Evolutionary conservation across 1,140 invertebrate genomes (phyloP).

Genomic region (Mizuhopecten yessoensis): DNA sequence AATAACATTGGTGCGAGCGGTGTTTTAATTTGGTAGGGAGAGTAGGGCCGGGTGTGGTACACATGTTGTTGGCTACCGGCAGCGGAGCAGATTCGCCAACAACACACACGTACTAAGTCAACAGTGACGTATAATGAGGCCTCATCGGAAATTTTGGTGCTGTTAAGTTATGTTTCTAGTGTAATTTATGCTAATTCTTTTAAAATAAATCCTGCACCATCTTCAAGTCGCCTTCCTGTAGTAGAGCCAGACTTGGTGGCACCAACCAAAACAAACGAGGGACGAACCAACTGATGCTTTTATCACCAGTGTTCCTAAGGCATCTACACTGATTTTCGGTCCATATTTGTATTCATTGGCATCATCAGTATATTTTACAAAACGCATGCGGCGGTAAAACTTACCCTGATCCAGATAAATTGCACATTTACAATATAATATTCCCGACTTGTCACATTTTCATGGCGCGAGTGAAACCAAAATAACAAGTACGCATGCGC

Average conservation of each 20-base stretch:
- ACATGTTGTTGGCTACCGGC: too few species aligned
- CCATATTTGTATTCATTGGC: neutral
- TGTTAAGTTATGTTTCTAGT: neutral
- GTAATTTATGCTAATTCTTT: constrained; percentile 28
- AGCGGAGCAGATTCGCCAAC: too few species aligned
- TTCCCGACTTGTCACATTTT: constrained; percentile 29
- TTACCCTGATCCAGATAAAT: neutral
- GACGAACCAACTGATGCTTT: neutral
- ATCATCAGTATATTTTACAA: neutral
- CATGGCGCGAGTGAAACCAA: constrained; percentile 57
- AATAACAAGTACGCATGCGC: constrained; percentile 43
- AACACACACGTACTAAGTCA: too few species aligned
- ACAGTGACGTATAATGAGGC: too few species aligned
- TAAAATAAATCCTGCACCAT: constrained; percentile 32
- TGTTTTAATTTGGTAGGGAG: too few species aligned
- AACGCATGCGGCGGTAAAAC: neutral
- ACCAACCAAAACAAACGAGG: neutral
- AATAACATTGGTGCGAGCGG: too few species aligned
- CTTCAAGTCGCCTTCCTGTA: neutral
- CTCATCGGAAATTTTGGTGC: too few species aligned
- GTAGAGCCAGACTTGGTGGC: neutral
- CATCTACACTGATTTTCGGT: neutral
- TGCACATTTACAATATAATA: constrained; percentile 20
- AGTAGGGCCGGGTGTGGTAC: too few species aligned
- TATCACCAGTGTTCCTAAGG: neutral